Conservation (phyloP, 2,888 invertebrate genomes). For the Euclidia mi region DNA sequence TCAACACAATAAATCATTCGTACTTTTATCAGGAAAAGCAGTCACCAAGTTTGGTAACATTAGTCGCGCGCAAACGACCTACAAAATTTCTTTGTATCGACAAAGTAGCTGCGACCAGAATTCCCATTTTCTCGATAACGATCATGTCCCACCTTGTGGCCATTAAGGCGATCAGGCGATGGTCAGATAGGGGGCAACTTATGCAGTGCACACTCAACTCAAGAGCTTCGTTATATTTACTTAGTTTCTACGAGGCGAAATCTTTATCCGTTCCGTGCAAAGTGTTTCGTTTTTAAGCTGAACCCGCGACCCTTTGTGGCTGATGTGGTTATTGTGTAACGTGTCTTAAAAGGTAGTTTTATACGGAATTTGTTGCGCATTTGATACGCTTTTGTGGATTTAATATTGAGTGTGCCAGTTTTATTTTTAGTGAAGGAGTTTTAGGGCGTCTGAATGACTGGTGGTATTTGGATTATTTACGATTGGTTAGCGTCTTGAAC, state of each 20-base stretch:
- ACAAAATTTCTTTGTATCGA: conserved; percentile 83
- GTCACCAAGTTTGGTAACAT: conserved; percentile 62
- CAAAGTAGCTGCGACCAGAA: conserved; percentile 78
- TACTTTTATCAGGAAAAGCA: conserved; percentile 51
- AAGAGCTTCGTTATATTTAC: conserved; percentile 78
- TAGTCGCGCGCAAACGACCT: conserved; percentile 73
- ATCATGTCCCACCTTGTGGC: conserved; percentile 85
- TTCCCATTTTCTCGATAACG: conserved; percentile 83
- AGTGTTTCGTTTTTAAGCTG: conserved; percentile 66
- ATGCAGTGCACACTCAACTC: conserved; percentile 85
- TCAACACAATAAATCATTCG: conserved; percentile 61
- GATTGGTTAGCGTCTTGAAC: too few species aligned
- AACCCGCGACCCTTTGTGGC: conserved; percentile 46
- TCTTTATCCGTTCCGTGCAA: conserved; percentile 77
- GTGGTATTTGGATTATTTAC: neutral
- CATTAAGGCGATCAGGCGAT: conserved; percentile 87
- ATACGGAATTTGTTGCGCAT: conserved; percentile 24
- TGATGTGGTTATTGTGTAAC: conserved; percentile 51
- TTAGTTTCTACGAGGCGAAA: conserved; percentile 77
- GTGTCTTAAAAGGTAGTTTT: conserved; percentile 32
- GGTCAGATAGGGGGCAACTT: conserved; percentile 85
- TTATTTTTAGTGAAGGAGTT: neutral
- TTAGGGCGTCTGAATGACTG: neutral
- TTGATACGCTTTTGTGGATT: conserved; percentile 17
- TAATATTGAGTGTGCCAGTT: neutral